phyloP scores from a whole-genome alignment of 2,888 invertebrate species.

The Euplexia lucipara region DNA sequence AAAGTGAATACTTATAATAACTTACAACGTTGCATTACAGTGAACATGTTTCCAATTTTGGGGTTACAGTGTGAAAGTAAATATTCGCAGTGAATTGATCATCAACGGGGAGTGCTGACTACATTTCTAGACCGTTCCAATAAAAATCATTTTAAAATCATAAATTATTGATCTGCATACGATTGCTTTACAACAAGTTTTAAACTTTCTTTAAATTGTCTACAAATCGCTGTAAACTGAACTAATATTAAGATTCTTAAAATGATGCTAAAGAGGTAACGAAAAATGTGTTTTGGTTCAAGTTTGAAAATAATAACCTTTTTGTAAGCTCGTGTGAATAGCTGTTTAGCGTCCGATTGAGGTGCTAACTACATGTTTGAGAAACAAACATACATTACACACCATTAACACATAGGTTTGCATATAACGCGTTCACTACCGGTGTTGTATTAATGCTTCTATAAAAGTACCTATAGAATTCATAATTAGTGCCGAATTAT shows the following conservation, averaged over 20 bases:
- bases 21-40: conserved; percentile 12
- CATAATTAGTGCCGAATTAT: conserved; percentile 10
- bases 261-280: conserved; percentile 11
- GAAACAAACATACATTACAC: conserved; percentile 71
- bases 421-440: conserved; percentile 63
- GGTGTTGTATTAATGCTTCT: conserved; percentile 41
- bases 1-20: conserved; percentile 17
- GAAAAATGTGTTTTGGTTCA: conserved; percentile 17
- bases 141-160: conserved; percentile 43
- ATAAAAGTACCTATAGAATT: conserved; percentile 9
- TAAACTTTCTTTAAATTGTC: conserved; percentile 44
- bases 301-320: conserved; percentile 47
- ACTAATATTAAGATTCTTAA: neutral
- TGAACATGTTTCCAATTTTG: conserved; percentile 42
- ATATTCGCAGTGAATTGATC: conserved; percentile 38
- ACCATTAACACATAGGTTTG: conserved; percentile 66
- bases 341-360: conserved; percentile 70
- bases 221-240: conserved; percentile 2
- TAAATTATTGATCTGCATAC: conserved; percentile 32
- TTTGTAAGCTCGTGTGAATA: conserved; percentile 68
- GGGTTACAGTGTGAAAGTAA: conserved; percentile 55
- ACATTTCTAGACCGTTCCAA: conserved; percentile 49
- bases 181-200: conserved; percentile 17
- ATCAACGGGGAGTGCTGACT: conserved; percentile 33
- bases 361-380: conserved; percentile 81